Conservation (phyloP, 2,888 invertebrate species). For the Lissocephala sabroskyi region DNA sequence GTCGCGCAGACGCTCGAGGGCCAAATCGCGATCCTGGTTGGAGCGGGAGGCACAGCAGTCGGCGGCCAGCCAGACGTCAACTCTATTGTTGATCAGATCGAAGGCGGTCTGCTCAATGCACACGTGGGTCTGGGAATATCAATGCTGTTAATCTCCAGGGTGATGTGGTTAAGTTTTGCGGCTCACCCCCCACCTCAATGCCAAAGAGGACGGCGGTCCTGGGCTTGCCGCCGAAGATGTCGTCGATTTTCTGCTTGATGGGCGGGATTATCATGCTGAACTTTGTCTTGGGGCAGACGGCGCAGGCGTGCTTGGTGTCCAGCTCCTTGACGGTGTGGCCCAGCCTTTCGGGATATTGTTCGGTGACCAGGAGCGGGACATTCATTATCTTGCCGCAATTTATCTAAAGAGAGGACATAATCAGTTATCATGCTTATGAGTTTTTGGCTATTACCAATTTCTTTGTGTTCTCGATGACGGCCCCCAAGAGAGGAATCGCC, state of each 20-base stretch:
- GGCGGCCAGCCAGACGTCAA: constrained; percentile 82
- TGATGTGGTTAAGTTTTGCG: background rate
- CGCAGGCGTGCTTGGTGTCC: constrained; percentile 76
- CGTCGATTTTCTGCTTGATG: constrained; percentile 75
- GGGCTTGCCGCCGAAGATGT: constrained; percentile 73
- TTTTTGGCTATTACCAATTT: constrained; percentile 75
- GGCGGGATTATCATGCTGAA: constrained; percentile 86
- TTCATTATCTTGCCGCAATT: constrained; percentile 75
- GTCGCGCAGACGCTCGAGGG: constrained; percentile 81
- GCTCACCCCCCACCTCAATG: constrained; percentile 74
- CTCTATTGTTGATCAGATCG: constrained; percentile 76
- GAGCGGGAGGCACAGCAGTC: constrained; percentile 85
- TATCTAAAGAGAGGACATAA: no score
- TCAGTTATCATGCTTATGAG: no score
- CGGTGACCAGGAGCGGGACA: constrained; percentile 80
- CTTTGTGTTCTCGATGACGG: constrained; percentile 78
- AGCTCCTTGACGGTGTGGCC: constrained; percentile 82
- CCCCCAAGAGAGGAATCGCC: constrained; percentile 80
- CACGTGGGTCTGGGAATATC: constrained; percentile 78
- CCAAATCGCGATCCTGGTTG: constrained; percentile 79
- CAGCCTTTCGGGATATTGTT: constrained; percentile 82
- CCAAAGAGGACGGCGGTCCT: constrained; percentile 78
- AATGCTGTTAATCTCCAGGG: background rate
- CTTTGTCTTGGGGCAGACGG: constrained; percentile 80
- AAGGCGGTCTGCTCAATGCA: constrained; percentile 87